Evolutionary conservation across 2,888 invertebrate species (phyloP).

Genomic region (Ennomos fuscantarius): DNA sequence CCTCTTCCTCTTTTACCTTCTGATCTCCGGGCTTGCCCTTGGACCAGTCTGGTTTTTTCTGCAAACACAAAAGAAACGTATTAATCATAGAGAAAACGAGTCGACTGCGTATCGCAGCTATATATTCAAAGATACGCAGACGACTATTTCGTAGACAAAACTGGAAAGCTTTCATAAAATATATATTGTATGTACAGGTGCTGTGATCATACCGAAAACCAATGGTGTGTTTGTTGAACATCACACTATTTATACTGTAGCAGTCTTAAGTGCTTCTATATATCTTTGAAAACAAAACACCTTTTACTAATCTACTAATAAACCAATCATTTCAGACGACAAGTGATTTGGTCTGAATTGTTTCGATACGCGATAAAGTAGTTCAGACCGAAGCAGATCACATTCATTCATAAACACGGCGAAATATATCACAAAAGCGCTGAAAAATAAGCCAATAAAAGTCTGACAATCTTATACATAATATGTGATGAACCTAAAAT

Average conservation of each 20-base stretch:
- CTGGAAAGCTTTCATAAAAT: slow-evolving; percentile 22
- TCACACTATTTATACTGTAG: slow-evolving; percentile 29
- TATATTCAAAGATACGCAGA: slow-evolving; percentile 43
- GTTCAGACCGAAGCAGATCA: slow-evolving; percentile 15
- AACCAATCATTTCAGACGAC: slow-evolving; percentile 18
- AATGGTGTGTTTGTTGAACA: slow-evolving; percentile 27
- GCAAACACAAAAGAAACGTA: slow-evolving; percentile 71
- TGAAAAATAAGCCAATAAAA: slow-evolving; percentile 18
- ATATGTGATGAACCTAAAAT: too few species aligned
- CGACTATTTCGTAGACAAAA: slow-evolving; percentile 17
- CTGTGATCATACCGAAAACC: slow-evolving; percentile 13
- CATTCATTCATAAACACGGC: slow-evolving; percentile 13
- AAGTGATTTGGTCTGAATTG: slow-evolving; percentile 12
- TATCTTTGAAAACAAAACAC: slow-evolving; percentile 25
- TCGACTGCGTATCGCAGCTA: slow-evolving; percentile 43
- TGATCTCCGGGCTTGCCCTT: slow-evolving; percentile 95
- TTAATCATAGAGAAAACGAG: slow-evolving; percentile 16
- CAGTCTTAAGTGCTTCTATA: slow-evolving; percentile 30
- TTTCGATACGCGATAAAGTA: slow-evolving; percentile 8
- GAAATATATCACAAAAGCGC: slow-evolving; percentile 18
- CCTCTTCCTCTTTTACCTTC: slow-evolving; percentile 93
- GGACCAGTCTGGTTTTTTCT: slow-evolving; percentile 98
- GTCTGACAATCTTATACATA: not conserved
- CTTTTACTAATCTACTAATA: slow-evolving; percentile 15
- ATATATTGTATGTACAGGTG: slow-evolving; percentile 18